These are phyloP conservation scores for Hydractinia symbiolongicarpus DNA, from an alignment of 30 jellyfish, hydroid and myxozoan species.

Conservation along the genomic window DNA sequence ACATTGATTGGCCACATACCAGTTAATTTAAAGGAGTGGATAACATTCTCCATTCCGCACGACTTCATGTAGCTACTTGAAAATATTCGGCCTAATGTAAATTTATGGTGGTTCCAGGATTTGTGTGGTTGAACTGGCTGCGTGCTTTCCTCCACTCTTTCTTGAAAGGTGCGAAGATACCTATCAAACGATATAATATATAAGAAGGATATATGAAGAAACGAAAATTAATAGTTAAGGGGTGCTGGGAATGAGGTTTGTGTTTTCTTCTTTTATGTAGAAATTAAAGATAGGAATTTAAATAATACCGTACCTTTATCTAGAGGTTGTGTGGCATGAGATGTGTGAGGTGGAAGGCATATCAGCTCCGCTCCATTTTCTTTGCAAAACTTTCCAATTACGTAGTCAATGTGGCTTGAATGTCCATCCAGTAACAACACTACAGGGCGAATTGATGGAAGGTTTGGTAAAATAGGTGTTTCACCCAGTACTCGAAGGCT, in stretches of 20 bases:
- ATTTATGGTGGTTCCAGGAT: constrained; percentile 26
- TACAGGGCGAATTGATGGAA: constrained; percentile 18
- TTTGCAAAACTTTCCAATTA: background rate
- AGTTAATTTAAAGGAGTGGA: constrained; percentile 20
- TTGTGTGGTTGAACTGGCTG: constrained; percentile 20
- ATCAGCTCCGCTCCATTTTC: constrained; percentile 9
- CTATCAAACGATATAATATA: too few relatives aligned
- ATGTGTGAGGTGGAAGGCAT: constrained; percentile 26
- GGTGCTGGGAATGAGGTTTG: too few relatives aligned
- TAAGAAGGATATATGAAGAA: too few relatives aligned
- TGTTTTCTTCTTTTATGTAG: too few relatives aligned
- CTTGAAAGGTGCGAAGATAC: constrained; percentile 19
- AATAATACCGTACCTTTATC: constrained; percentile 10
- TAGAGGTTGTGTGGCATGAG: constrained; percentile 14
- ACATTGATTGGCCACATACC: constrained; percentile 50
- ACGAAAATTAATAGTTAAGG: too few relatives aligned
- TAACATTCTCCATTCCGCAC: constrained; percentile 11
- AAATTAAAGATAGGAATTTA: too few relatives aligned
- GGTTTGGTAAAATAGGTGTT: background rate
- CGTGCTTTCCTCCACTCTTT: constrained; percentile 38
- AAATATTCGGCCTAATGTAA: background rate
- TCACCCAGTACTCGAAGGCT: constrained; percentile 22
- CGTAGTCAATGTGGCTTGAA: background rate
- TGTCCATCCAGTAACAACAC: constrained; percentile 26
- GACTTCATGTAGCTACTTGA: background rate